These are phyloP conservation scores for Anisognathus igniventris DNA, from an alignment of 2,797 vertebrate genomes.

Conservation along the genomic window DNA sequence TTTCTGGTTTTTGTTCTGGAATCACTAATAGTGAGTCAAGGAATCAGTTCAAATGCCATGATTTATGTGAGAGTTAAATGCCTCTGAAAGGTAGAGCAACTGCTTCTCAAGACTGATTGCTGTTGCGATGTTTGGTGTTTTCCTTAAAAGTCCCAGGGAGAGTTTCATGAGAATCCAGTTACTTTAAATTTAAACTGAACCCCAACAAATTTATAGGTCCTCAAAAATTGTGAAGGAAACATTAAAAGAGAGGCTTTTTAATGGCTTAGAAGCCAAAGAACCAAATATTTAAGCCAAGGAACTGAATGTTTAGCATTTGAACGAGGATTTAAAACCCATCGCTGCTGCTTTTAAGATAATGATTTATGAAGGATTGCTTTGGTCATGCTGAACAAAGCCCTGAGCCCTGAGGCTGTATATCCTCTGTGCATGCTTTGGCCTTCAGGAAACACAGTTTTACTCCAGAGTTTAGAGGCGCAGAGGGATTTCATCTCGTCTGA, in stretches of 20 bases:
- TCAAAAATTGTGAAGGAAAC: conserved; percentile 17
- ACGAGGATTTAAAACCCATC: neutral
- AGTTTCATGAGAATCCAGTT: conserved; percentile 44
- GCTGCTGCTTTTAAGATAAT: neutral
- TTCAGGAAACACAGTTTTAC: neutral
- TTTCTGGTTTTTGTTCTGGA: conserved; percentile 28
- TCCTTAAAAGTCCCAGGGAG: conserved; percentile 41
- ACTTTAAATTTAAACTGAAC: conserved; percentile 30
- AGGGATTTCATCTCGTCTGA: neutral
- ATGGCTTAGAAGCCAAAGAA: conserved; percentile 16
- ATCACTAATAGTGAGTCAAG: conserved; percentile 21
- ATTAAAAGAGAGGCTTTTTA: neutral
- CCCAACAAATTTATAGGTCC: conserved; percentile 12
- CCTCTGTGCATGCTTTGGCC: neutral
- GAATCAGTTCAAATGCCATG: neutral
- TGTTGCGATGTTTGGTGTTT: conserved; percentile 12
- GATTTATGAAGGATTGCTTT: neutral
- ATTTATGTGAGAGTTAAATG: conserved; percentile 52
- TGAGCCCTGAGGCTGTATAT: neutral
- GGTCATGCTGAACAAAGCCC: neutral
- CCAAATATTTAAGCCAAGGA: neutral
- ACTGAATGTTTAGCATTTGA: neutral
- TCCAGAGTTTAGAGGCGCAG: neutral
- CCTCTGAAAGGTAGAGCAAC: conserved; percentile 32
- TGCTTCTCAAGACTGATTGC: conserved; percentile 29